Evolutionary conservation across 2,888 invertebrate genomes (phyloP), one percentile per base, ranked within the genome.

Genomic region (Coecobrya sp.): DNA sequence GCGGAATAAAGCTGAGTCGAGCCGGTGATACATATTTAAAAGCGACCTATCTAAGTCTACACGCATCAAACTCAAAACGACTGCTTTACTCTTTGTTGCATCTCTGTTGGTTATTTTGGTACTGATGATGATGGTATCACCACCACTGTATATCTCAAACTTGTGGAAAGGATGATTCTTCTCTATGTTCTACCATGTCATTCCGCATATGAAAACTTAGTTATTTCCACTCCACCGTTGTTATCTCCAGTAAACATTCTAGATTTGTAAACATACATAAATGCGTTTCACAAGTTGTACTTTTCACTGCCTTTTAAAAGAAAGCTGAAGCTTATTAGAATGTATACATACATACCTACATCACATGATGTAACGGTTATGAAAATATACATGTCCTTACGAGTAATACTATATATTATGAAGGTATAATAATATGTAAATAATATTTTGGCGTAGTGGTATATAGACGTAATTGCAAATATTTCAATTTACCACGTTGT

Each of bases 401-500:
- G 7, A 2, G 7, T 36, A 36, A 36, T n/a, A 42, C 42, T 4
- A 49, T 13, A 49, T 49, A 49, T 49, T n/a, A n/a, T n/a, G n/a
- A n/a, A 49, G 11, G 49, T 10, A 42, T 42, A 42, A 42, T 10
- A 10, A 10, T 7, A 13, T 13, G 49, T 49, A 49, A 13, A 49
- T 49, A 49, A 49, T 11, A 49, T 13, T 13, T 13, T 13, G 13
- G 11, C 11, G 13, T 49, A 19, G 59, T 19, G 59, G 19, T n/a
- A 19, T 19, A 59, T 7, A 22, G 7, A 27, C 65, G 25, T 27
- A 27, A 27, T 27, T 65, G 65, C 25, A 65, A 70, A 70, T 36
- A 73, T 45, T 73, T 73, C 73, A 73, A 73, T 73, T 73, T 73
- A 45, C 45, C 42, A 36, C 30, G 36, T 36, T n/a, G n/a, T 36